Evolutionary conservation across 2,888 invertebrate species (phyloP).

Genomic region (Trachelus tabidus): DNA sequence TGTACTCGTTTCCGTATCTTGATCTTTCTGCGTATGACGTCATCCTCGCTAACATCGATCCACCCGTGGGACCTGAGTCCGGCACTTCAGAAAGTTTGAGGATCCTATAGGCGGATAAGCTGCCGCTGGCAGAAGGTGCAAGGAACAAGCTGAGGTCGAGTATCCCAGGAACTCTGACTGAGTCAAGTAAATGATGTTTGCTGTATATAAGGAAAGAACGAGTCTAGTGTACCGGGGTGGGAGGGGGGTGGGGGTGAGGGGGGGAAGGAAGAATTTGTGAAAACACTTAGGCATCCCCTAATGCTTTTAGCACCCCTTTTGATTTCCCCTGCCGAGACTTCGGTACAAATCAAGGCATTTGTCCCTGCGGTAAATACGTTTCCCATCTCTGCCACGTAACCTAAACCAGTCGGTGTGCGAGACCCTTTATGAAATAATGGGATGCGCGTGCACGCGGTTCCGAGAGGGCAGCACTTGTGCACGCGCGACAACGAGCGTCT

Average conservation of each 20-base stretch:
- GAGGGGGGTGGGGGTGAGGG: neutral
- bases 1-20: neutral
- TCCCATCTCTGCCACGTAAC: slow-evolving; percentile 36
- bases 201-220: no score
- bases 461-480: slow-evolving; percentile 4
- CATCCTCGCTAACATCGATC: neutral
- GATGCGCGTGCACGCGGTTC: slow-evolving; percentile 27
- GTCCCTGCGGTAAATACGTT: slow-evolving; percentile 55
- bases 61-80: neutral
- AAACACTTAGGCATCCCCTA: slow-evolving; percentile 33
- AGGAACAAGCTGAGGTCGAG: no score
- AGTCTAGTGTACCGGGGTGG: neutral
- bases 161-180: no score
- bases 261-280: slow-evolving; percentile 24
- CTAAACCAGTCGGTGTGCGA: no score
- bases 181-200: no score
- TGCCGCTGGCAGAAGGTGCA: no score
- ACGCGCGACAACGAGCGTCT: neutral
- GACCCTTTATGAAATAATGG: slow-evolving; percentile 38
- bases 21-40: neutral
- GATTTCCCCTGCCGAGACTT: slow-evolving; percentile 31
- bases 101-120: neutral
- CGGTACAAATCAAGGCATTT: slow-evolving; percentile 60
- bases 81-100: neutral
- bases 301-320: slow-evolving; percentile 32